Base-by-base conservation (phyloP, 1,140 invertebrate species). In the Hyles euphorbiae region DNA sequence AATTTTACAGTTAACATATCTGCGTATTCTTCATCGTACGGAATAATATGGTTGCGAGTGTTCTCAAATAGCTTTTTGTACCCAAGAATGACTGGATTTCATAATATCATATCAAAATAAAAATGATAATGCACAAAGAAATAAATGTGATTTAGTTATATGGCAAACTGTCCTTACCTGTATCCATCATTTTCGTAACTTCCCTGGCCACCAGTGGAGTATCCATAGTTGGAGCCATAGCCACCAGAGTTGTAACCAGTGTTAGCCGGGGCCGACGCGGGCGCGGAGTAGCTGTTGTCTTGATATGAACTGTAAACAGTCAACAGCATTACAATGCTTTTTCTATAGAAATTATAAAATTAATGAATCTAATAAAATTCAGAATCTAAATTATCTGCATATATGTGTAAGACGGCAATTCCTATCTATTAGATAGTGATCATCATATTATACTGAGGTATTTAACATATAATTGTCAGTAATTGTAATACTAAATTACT, bases 351-450 rank as follows among this genome's bases (percentile, higher is more conserved):
- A 8, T 5, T 5, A 40, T 40, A 40, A 40, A 40, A 5, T 5
- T 40, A 40, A 5, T 47, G 32, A 9, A 45, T 44, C 50, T n/a
- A 53, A 43, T 22, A 22, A 67, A 50, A 34, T 53, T 83, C 80
- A 83, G 80, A 63, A 64, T 66, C 57, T 60, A 61, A 52, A 51
- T 49, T 75, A 65, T 85, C 82, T 78, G 79, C 84, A 86, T 80
- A 56, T 84, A 62, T 77, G 78, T 87, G 67, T 87, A 72, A 84
- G 84, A 84, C 83, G 84, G 84, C 84, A 86, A 87, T 87, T 87
- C 84, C 84, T 87, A 87, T 86, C 78, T 74, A 63, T 60, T 61
- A 71, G 65, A 70, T 66, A 62, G 63, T 80, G 60, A 69, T 87
- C 83, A 87, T 87, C 81, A 87, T 70, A 36, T 5, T 40, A 1